These are phyloP conservation scores for Hypsibius dujardini DNA, from an alignment of 1,140 invertebrate species.

Conservation along the genomic window DNA sequence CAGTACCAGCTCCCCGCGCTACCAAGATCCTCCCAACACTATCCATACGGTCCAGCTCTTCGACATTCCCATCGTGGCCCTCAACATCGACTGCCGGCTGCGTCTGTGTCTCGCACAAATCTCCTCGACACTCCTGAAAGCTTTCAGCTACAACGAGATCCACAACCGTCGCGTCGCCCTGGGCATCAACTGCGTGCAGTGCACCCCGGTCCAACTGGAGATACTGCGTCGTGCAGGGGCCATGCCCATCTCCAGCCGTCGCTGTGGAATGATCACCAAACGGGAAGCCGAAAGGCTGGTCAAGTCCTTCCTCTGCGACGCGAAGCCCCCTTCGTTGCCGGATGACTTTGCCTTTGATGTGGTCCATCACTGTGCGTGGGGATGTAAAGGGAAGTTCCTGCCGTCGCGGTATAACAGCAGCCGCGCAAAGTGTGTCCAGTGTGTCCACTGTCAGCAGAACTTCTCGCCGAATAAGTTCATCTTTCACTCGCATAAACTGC, in stretches of 20 bases:
- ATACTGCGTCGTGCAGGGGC: constrained; percentile 76
- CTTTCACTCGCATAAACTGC: constrained; percentile 78
- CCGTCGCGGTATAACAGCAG: constrained; percentile 55
- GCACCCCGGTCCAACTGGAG: constrained; percentile 85
- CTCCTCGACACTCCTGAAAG: constrained; percentile 75
- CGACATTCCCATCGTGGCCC: constrained; percentile 78
- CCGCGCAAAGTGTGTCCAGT: constrained; percentile 86
- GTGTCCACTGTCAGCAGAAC: constrained; percentile 68
- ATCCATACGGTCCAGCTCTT: constrained; percentile 73
- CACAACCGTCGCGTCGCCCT: constrained; percentile 79
- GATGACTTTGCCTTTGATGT: constrained; percentile 89
- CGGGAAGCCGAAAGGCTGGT: constrained; percentile 83
- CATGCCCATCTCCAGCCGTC: constrained; percentile 82
- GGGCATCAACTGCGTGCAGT: constrained; percentile 90
- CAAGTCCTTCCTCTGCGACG: constrained; percentile 82
- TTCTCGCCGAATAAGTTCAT: constrained; percentile 98
- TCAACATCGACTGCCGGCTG: constrained; percentile 76
- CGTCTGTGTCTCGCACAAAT: constrained; percentile 86
- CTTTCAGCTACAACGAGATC: constrained; percentile 91
- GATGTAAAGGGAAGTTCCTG: constrained; percentile 75
- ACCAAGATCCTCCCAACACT: too few species aligned
- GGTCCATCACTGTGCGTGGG: constrained; percentile 84
- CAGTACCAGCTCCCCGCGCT: too few species aligned
- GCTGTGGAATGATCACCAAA: constrained; percentile 76
- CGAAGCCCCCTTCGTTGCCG: constrained; percentile 61